Percentiles rank a stretch among this genome's conserved stretches.
These are phyloP conservation scores for Thalpophila matura DNA, from an alignment of 2,888 invertebrate species.

Conservation along the genomic window DNA sequence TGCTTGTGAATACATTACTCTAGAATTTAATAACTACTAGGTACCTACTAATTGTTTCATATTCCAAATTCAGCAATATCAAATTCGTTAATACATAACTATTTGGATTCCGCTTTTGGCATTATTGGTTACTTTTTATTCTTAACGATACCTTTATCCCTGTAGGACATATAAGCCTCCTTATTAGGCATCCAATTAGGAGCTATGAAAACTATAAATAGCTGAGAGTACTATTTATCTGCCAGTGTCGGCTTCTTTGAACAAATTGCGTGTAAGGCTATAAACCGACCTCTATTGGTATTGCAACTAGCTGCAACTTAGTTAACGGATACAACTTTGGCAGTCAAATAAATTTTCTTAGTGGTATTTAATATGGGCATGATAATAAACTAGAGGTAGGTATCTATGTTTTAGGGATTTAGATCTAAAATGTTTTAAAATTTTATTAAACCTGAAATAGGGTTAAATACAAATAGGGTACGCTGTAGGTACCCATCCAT, in stretches of 20 bases:
- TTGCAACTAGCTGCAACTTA: slow-evolving; percentile 79
- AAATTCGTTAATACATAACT: slow-evolving; percentile 5
- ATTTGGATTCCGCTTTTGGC: slow-evolving; percentile 13
- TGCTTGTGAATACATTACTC: not conserved
- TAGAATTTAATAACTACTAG: not conserved
- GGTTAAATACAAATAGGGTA: no score
- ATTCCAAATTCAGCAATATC: slow-evolving; percentile 7
- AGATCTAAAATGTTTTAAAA: slow-evolving; percentile 21
- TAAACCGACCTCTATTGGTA: slow-evolving; percentile 71
- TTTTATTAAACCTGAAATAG: no score
- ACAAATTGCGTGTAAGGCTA: slow-evolving; percentile 79
- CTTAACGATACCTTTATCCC: slow-evolving; percentile 29
- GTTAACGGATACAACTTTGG: slow-evolving; percentile 70
- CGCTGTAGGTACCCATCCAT: no score
- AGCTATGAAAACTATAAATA: slow-evolving; percentile 79
- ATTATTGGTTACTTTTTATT: slow-evolving; percentile 33
- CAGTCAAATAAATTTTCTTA: slow-evolving; percentile 64
- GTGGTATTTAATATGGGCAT: slow-evolving; percentile 54
- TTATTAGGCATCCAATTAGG: slow-evolving; percentile 79
- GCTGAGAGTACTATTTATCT: slow-evolving; percentile 74
- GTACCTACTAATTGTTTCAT: not conserved
- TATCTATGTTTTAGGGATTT: slow-evolving; percentile 10
- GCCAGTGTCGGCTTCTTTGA: slow-evolving; percentile 80
- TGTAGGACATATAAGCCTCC: slow-evolving; percentile 41
- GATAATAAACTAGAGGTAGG: slow-evolving; percentile 30